phyloP scores from a whole-genome alignment of 2,113 vertebrate genomes.

The Dicrurus megarhynchus region DNA sequence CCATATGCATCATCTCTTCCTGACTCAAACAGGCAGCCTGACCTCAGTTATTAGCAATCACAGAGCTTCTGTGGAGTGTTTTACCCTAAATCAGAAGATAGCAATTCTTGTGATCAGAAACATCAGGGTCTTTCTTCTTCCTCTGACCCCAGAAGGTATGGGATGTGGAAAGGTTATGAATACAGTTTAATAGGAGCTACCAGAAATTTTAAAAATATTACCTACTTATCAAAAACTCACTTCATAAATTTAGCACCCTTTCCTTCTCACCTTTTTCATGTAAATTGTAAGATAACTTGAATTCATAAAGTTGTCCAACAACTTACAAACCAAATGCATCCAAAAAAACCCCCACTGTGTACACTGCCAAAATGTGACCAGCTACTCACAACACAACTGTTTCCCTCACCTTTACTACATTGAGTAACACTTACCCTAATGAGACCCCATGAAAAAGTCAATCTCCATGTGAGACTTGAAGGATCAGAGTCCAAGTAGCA shows the following conservation, averaged over 20 bases:
- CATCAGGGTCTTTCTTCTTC: background rate
- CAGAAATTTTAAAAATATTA: background rate
- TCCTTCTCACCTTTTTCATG: background rate
- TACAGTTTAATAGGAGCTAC: background rate
- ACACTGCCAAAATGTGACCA: background rate
- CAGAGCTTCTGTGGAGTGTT: background rate
- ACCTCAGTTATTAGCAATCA: background rate
- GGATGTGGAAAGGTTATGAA: background rate
- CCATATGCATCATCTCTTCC: background rate
- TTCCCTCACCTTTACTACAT: background rate
- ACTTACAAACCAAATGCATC: background rate
- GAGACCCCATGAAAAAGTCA: background rate
- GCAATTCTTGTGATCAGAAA: background rate
- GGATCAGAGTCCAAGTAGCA: background rate
- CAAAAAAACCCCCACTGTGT: background rate
- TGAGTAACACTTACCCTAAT: background rate
- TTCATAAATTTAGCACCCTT: background rate
- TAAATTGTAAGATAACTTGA: background rate
- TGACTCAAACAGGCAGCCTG: background rate
- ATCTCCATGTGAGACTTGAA: background rate
- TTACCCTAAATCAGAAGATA: background rate
- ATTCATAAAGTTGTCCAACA: background rate
- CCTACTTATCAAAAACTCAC: background rate
- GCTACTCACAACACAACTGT: background rate
- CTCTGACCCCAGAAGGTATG: background rate